phyloP scores from a whole-genome alignment of 2,888 invertebrate species.

The Nowickia ferox region DNA sequence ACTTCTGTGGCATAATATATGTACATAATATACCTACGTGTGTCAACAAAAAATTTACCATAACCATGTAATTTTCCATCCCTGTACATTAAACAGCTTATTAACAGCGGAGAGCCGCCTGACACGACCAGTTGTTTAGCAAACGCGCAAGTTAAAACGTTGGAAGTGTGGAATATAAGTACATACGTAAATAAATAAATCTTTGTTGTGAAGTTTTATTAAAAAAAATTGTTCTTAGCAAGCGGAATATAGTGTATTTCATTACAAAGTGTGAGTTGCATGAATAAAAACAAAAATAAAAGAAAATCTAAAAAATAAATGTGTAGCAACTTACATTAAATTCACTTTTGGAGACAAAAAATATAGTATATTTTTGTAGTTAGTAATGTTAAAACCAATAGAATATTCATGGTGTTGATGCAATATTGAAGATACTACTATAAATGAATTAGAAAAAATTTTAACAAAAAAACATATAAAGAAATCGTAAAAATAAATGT shows the following conservation, averaged over 20 bases:
- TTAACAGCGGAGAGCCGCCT: conserved; percentile 45
- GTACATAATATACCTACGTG: too few species aligned
- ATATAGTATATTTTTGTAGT: background rate
- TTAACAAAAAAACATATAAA: background rate
- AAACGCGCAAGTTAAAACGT: conserved; percentile 52
- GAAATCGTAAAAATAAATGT: background rate
- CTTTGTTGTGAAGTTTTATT: conserved; percentile 6
- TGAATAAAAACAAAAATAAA: conserved; percentile 28
- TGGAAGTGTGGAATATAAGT: background rate
- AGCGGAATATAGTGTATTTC: conserved; percentile 11
- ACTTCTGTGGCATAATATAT: too few species aligned
- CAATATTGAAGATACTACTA: background rate
- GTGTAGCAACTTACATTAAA: background rate
- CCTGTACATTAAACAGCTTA: conserved; percentile 17
- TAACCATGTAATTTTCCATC: too few species aligned
- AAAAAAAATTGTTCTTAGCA: conserved; percentile 22
- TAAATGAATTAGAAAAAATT: background rate
- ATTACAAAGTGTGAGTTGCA: conserved; percentile 32
- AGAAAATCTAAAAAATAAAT: background rate
- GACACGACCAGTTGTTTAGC: conserved; percentile 54
- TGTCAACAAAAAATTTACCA: too few species aligned
- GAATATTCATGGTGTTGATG: background rate
- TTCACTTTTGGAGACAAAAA: background rate
- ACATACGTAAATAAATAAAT: background rate
- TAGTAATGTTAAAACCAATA: background rate